Percentiles rank a stretch among this genome's conserved stretches.
Evolutionary conservation across 2,888 invertebrate species (phyloP).

Genomic region (Drosophila algonquin): DNA sequence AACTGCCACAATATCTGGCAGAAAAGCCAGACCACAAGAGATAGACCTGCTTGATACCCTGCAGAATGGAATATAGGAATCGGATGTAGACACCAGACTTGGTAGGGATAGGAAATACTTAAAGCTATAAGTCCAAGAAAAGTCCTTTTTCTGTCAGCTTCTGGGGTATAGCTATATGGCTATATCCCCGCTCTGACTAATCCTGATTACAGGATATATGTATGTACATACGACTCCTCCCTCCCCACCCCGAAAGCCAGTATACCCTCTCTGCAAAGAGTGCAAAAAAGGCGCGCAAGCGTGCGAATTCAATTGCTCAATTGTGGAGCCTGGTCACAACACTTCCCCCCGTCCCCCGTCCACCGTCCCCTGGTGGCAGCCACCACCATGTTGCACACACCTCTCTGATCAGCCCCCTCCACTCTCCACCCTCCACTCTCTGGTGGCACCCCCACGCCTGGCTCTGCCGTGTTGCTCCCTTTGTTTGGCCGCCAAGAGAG

Average conservation of each 20-base stretch:
- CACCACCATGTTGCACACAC: not conserved
- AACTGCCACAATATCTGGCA: constrained; percentile 23
- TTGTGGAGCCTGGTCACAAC: constrained; percentile 56
- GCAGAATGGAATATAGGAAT: no score
- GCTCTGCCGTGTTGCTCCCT: constrained; percentile 61
- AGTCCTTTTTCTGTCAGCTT: no score
- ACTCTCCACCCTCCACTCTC: constrained; percentile 2
- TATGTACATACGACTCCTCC: not conserved
- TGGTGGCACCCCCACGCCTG: constrained; percentile 58
- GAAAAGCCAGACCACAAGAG: constrained; percentile 14
- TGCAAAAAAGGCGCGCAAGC: constrained; percentile 75
- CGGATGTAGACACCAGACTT: not conserved
- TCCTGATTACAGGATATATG: no score
- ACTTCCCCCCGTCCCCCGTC: constrained; percentile 11
- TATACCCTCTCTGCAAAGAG: not conserved
- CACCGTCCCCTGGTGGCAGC: not conserved
- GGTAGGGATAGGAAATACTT: no score
- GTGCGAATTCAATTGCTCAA: constrained; percentile 80
- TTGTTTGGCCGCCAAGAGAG: constrained; percentile 54
- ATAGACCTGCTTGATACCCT: not conserved
- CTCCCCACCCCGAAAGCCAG: not conserved
- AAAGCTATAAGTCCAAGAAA: not conserved
- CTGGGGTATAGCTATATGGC: no score
- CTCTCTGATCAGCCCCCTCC: constrained; percentile 3
- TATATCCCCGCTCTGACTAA: no score